Evolutionary conservation across 2,888 invertebrate species (phyloP).

Genomic region (Epinotia demarniana): DNA sequence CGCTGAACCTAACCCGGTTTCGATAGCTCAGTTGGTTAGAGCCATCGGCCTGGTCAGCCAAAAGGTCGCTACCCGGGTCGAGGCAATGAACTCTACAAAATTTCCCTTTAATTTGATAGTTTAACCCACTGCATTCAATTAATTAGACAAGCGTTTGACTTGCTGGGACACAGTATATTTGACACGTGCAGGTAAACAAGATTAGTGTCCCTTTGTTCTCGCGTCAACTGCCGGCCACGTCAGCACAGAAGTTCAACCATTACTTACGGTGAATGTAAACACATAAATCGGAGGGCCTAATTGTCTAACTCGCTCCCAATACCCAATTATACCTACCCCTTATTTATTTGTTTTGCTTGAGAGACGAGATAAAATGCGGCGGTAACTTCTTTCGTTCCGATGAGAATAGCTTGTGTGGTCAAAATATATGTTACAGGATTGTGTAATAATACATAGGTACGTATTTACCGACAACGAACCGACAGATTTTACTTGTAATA

Average conservation of each 20-base stretch:
- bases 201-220: conserved; percentile 29
- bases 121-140: neutral
- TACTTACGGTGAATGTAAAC: conserved; percentile 65
- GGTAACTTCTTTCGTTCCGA: neutral
- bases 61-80: no score
- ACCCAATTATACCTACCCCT: conserved; percentile 61
- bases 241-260: conserved; percentile 43
- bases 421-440: no score
- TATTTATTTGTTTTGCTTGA: conserved; percentile 71
- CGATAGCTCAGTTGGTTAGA: no score
- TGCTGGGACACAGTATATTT: neutral
- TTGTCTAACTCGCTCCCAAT: conserved; percentile 67
- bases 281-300: conserved; percentile 74
- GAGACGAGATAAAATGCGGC: conserved; percentile 15
- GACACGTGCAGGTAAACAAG: conserved; percentile 19
- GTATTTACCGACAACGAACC: no score
- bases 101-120: neutral
- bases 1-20: no score
- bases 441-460: no score
- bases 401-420: neutral
- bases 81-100: no score
- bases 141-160: conserved; percentile 6
- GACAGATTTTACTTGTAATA: no score
- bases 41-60: no score
- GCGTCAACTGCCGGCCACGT: conserved; percentile 15